Conservation (phyloP, 2,113 vertebrate genomes). For the Otocyon megalotis region DNA sequence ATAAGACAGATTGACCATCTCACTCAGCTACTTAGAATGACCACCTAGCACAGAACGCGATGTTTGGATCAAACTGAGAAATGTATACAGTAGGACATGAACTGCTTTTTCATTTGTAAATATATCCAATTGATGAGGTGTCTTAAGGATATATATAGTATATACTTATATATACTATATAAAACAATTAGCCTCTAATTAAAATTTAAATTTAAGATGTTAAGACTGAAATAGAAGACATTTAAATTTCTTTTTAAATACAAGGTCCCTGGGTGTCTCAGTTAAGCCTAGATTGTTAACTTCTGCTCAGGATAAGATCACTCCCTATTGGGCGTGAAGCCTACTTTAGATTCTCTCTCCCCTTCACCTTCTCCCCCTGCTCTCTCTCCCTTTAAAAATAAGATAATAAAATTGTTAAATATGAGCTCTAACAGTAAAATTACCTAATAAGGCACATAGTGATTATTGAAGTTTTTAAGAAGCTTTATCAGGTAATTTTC, state of each 20-base stretch:
- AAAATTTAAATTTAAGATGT: background rate
- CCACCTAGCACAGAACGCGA: background rate
- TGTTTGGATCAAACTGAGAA: background rate
- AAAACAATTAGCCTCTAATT: background rate
- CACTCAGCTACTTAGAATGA: background rate
- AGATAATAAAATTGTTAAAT: background rate
- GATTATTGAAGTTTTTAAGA: background rate
- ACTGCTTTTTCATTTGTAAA: conserved; percentile 45
- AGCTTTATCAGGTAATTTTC: conserved; percentile 28
- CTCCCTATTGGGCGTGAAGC: background rate
- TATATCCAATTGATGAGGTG: background rate
- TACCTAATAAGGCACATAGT: background rate
- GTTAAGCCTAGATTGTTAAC: background rate
- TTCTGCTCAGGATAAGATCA: background rate
- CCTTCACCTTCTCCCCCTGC: background rate
- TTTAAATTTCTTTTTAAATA: background rate
- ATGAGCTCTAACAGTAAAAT: conserved; percentile 27
- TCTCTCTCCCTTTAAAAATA: background rate
- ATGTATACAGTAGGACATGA: background rate
- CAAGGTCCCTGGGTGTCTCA: background rate
- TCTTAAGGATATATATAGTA: background rate
- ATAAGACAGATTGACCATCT: background rate
- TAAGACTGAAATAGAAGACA: background rate
- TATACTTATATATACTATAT: background rate
- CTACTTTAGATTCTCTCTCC: background rate